These are phyloP conservation scores for Trichechus manatus DNA, from an alignment of 2,113 vertebrate genomes.

Conservation along the genomic window DNA sequence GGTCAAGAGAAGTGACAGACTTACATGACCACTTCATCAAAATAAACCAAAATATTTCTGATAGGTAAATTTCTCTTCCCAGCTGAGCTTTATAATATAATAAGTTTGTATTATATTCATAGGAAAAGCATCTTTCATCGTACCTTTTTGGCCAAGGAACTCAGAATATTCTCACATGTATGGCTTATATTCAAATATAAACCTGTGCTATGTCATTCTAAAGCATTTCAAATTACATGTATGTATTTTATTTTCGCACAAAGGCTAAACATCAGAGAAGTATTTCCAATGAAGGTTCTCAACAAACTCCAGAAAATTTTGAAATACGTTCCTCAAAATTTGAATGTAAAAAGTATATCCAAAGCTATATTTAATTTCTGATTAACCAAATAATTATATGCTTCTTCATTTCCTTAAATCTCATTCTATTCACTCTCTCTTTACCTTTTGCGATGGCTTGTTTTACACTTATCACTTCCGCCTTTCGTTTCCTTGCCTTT, in stretches of 20 bases:
- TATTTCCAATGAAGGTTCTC: not conserved
- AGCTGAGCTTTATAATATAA: not conserved
- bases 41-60: not conserved
- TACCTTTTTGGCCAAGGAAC: not conserved
- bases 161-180: not conserved
- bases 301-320: not conserved
- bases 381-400: not conserved
- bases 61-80: not conserved
- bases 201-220: not conserved
- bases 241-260: not conserved
- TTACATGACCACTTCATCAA: not conserved
- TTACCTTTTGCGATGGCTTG: not conserved
- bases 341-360: not conserved
- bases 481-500: not conserved
- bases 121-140: not conserved
- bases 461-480: not conserved
- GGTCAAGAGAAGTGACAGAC: not conserved
- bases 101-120: not conserved
- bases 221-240: not conserved
- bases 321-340: constrained; percentile 9
- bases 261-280: not conserved
- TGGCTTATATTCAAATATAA: not conserved
- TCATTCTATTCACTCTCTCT: not conserved
- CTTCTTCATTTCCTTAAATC: not conserved
- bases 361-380: not conserved